Evolutionary conservation across 2,888 invertebrate species (phyloP).

Genomic region (Dasysyrphus tricinctus): DNA sequence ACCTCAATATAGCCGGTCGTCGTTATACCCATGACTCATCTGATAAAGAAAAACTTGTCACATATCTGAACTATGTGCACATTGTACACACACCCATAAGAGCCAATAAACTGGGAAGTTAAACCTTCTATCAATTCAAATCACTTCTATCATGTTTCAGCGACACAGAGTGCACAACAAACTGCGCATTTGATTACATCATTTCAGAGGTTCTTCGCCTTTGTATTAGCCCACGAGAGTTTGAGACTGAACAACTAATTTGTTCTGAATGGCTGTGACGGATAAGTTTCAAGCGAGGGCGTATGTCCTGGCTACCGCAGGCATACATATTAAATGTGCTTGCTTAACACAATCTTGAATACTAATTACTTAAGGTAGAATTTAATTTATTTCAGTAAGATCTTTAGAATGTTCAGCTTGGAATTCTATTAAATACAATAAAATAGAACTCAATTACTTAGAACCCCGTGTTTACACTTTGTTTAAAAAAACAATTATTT

Average conservation of each 20-base stretch:
- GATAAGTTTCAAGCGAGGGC: constrained; percentile 61
- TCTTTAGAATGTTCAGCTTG: constrained; percentile 2
- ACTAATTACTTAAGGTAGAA: constrained; percentile 16
- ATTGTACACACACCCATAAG: neutral
- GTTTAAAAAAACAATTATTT: too few species aligned
- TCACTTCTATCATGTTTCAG: constrained; percentile 46
- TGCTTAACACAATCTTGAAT: constrained; percentile 34
- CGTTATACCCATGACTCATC: neutral
- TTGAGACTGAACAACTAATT: constrained; percentile 26
- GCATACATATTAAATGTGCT: constrained; percentile 15
- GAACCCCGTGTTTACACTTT: neutral
- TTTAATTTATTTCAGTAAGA: neutral
- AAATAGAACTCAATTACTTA: too few species aligned
- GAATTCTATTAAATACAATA: neutral
- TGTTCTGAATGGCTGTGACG: constrained; percentile 52
- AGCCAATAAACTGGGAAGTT: constrained; percentile 7
- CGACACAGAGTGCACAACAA: constrained; percentile 40
- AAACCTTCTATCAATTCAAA: constrained; percentile 18
- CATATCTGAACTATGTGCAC: neutral
- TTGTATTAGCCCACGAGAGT: constrained; percentile 4
- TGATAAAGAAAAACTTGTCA: constrained; percentile 21
- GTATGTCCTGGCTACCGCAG: constrained; percentile 44
- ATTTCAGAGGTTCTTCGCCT: constrained; percentile 22
- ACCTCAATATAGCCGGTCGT: neutral
- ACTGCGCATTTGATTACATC: constrained; percentile 62